Evolutionary conservation across 2,113 vertebrate genomes (phyloP), one percentile per base, ranked within the genome.

Genomic region (Tachysurus vachellii): DNA sequence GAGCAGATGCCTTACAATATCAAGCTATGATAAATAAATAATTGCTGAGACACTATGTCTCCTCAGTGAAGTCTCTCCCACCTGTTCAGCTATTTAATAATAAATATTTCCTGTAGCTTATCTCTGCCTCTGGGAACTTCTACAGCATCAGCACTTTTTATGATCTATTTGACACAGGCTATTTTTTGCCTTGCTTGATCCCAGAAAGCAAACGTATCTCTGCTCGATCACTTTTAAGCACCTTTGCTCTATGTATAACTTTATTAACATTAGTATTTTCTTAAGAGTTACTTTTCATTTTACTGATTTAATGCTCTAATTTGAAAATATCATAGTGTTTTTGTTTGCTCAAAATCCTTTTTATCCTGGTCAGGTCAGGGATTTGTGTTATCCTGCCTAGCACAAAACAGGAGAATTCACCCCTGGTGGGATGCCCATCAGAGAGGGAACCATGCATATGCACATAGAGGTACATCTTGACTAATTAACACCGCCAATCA

Each of bases 31-130:
- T 88, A 82, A 88, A 87, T 90, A 84, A 91, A 84, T 89, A 86
- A 91, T 89, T 82, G 68, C 84, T 81, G 47, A 90, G 88, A 87
- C 88, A 86, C 61, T 79, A 59, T 75, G 84, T 87, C 84, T 91
- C 68, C 70, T 26, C 56, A 70, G 53, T 73, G 75, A 42, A 68
- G 77, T 64, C 90, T 87, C 53, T 9, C 50, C 62, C 80, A 90
- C 84, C 88, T 86, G 86, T 85, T 70, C 66, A 47, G 44, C 80
- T 61, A 47, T 70, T 90, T 84, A 90, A 90, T 90, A 90, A 90
- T 90, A 88, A 79, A 90, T 89, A 87, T 82, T 90, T 89, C 90
- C 90, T 89, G 86, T 68, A 90, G 80, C 83, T 77, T 59, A 42
- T 85, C 59, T 44, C 70, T 68, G 64, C 28, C 61, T 80, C 47